These are phyloP conservation scores for Julus scanicus DNA, from an alignment of 2,888 invertebrate species.

Conservation along the genomic window DNA sequence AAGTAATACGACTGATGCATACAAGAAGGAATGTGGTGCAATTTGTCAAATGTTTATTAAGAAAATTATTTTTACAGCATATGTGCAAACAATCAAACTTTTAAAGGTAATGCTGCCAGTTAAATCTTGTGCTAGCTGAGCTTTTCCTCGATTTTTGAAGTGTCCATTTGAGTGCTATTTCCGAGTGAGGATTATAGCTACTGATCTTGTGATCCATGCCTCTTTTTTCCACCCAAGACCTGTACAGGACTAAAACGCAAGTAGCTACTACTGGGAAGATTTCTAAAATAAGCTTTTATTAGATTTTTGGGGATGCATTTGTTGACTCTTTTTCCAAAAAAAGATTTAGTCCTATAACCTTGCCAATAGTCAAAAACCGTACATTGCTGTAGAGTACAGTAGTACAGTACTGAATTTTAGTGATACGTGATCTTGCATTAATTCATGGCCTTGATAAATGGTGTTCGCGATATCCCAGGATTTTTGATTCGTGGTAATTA, in stretches of 20 bases:
- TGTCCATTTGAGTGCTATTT: not conserved
- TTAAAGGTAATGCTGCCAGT: too few relatives aligned
- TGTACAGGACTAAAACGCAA: not conserved
- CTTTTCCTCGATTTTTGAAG: too few relatives aligned
- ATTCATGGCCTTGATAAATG: not conserved
- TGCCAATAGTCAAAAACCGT: not conserved
- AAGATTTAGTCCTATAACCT: not conserved
- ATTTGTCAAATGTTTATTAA: too few relatives aligned
- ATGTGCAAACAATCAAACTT: too few relatives aligned
- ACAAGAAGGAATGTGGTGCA: too few relatives aligned
- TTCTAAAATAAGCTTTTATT: not conserved
- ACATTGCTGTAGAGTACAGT: not conserved
- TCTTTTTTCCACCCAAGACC: not conserved
- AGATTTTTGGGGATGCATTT: not conserved
- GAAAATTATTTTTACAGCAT: too few relatives aligned
- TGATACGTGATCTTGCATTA: not conserved
- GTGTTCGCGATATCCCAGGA: not conserved
- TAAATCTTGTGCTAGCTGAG: too few relatives aligned
- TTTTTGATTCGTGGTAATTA: not conserved
- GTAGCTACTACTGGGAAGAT: not conserved
- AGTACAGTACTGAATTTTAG: not conserved
- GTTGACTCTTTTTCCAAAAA: not conserved
- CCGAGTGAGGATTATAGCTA: not conserved
- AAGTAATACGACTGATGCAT: too few relatives aligned
- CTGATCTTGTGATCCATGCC: not conserved